Base-by-base conservation (phyloP, 1,140 invertebrate species). In the Drosophila willistoni region DNA sequence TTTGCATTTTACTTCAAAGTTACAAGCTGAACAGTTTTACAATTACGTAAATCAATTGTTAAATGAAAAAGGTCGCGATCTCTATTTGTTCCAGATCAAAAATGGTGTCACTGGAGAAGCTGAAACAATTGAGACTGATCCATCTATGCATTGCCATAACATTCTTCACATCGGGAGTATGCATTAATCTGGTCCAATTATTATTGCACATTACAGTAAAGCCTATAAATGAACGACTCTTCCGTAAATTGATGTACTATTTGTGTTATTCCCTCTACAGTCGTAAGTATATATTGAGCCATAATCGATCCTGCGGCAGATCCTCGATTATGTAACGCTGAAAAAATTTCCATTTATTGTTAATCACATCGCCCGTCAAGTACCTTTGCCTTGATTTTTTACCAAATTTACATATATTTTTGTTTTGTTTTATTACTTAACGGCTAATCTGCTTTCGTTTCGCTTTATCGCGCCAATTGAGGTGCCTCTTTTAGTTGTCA, bases 201-300 rank as follows among this genome's bases (percentile, higher is more conserved):
- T 83, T 96, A 81, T 93, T 98, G 85, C 98, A 96, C 92, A 92
- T 96, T 79, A 93, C 94, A 67, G 83, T 98, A 34, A 95, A 95
- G 89, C 96, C 95, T 22, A 94, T 96, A 77, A 96, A 95, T 86
- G 96, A 95, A 92, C 91, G 93, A 77, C 92, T 96, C 41, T 99
- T 97, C 92, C 95, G 98, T 86, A 96, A 97, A 93, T 94, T 99
- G 57, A 98, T 98, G 93, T 98, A 97, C 92, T 98, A 98, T 93
- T 93, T 98, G 66, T 96, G 96, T 73, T 98, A 98, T 90, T 96
- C 96, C 72, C 94, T 97, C 81, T 97, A 98, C 94, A 95, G 95
- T 92, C 97, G 97, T 98, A 95, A 97, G 97, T 97, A n/a, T n/a
- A n/a, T n/a, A 22, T 22, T 12, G 10, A 17, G 5, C 9, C 34